phyloP scores from a whole-genome alignment of 2,113 vertebrate species.

The Acanthisitta chloris region DNA sequence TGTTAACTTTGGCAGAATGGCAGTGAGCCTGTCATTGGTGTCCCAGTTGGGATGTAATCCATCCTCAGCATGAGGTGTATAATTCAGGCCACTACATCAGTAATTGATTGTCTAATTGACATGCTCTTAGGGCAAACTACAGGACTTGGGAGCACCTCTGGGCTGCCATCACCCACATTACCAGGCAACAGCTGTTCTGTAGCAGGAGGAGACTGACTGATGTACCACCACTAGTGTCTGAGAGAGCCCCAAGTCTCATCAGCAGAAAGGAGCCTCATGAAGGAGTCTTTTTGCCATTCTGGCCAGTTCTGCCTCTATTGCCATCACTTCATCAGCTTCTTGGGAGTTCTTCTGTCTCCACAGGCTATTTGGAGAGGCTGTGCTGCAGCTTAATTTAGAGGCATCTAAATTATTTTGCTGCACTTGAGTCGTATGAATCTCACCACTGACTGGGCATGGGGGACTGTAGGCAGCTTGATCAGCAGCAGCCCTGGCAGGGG shows the following conservation, averaged over 20 bases:
- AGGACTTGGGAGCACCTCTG: neutral
- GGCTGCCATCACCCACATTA: neutral
- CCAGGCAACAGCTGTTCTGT: neutral
- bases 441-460: no score
- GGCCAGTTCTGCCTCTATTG: neutral
- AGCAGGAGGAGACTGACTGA: neutral
- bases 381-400: neutral
- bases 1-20: neutral
- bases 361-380: neutral
- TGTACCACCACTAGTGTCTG: neutral
- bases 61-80: fast-evolving
- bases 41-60: neutral
- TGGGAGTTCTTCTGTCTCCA: neutral
- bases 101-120: neutral
- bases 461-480: neutral
- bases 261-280: neutral
- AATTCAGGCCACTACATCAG: neutral
- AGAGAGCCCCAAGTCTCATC: neutral
- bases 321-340: neutral
- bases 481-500: neutral
- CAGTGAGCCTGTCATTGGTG: neutral
- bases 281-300: neutral
- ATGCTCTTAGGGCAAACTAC: neutral
- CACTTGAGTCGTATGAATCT: neutral
- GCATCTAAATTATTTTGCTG: neutral